phyloP scores from a whole-genome alignment of 2,797 vertebrate species.

The Poeciliopsis paucimaculata region DNA sequence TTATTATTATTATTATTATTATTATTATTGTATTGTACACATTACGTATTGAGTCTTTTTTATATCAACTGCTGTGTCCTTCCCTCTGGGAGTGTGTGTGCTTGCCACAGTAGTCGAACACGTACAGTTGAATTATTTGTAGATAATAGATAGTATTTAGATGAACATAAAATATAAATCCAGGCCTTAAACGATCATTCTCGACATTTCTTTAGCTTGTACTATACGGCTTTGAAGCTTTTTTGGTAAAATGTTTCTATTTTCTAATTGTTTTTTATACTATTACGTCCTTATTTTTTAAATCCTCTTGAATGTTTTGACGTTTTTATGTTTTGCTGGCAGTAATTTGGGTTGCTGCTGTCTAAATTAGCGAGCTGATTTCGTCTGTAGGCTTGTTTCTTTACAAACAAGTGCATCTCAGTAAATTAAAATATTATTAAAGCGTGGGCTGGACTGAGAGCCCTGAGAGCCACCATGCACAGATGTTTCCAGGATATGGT shows the following conservation, averaged over 20 bases:
- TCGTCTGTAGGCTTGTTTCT: constrained; percentile 52
- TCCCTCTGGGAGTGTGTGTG: constrained; percentile 47
- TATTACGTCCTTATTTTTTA: constrained; percentile 47
- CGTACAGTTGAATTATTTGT: constrained; percentile 37
- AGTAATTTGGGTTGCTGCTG: constrained; percentile 55
- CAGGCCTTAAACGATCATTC: constrained; percentile 58
- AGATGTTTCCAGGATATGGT: background rate
- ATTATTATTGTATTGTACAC: constrained; percentile 34
- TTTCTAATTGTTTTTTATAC: constrained; percentile 68
- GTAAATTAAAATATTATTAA: background rate
- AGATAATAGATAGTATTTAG: constrained; percentile 18
- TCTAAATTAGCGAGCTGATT: constrained; percentile 61
- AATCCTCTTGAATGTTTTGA: constrained; percentile 49
- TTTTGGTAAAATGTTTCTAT: constrained; percentile 56
- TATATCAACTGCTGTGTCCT: constrained; percentile 48
- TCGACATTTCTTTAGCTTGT: constrained; percentile 26
- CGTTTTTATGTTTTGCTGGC: constrained; percentile 53
- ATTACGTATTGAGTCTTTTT: constrained; percentile 54
- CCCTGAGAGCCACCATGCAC: background rate
- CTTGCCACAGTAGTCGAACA: constrained; percentile 46
- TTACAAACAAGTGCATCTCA: constrained; percentile 10
- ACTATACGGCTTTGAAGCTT: constrained; percentile 37
- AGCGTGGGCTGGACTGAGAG: background rate
- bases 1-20: constrained; percentile 11
- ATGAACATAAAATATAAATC: constrained; percentile 43